A percentile compares a stretch with the other conserved stretches of the same genome.
phyloP scores from a whole-genome alignment of 2,888 invertebrate species.

The Polia nebulosa region DNA sequence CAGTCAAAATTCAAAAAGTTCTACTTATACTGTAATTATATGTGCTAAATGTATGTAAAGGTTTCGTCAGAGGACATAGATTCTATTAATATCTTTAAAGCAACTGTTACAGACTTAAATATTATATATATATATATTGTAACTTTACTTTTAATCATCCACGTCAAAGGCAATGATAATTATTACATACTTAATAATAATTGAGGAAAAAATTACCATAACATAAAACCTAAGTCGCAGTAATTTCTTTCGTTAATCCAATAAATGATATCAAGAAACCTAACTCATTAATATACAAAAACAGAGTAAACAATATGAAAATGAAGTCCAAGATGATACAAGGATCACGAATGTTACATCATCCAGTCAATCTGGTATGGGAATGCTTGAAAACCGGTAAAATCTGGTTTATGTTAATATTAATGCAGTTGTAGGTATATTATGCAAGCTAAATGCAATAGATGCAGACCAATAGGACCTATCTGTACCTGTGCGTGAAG shows the following conservation, averaged over 20 bases:
- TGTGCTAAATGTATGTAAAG: too few relatives aligned
- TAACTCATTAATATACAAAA: slow-evolving; percentile 47
- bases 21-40: not conserved
- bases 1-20: not conserved
- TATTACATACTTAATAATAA: too few relatives aligned
- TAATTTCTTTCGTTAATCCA: slow-evolving; percentile 11
- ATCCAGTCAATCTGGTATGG: slow-evolving; percentile 72
- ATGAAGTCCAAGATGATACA: slow-evolving; percentile 73
- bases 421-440: slow-evolving; percentile 51
- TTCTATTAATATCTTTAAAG: too few relatives aligned
- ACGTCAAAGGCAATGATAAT: not conserved
- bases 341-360: slow-evolving; percentile 80
- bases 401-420: slow-evolving; percentile 62
- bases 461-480: slow-evolving; percentile 2
- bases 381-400: slow-evolving; percentile 48
- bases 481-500: slow-evolving; percentile 34
- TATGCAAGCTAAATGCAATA: slow-evolving; percentile 46
- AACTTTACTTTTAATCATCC: not conserved
- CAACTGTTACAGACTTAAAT: too few relatives aligned
- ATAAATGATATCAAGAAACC: slow-evolving; percentile 6
- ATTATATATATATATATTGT: too few relatives aligned
- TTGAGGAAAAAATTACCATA: slow-evolving; percentile 18
- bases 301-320: slow-evolving; percentile 70
- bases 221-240: not conserved
- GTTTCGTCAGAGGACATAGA: too few relatives aligned